Evolutionary conservation across 2,113 vertebrate genomes (phyloP).

Genomic region (Serinus canaria): DNA sequence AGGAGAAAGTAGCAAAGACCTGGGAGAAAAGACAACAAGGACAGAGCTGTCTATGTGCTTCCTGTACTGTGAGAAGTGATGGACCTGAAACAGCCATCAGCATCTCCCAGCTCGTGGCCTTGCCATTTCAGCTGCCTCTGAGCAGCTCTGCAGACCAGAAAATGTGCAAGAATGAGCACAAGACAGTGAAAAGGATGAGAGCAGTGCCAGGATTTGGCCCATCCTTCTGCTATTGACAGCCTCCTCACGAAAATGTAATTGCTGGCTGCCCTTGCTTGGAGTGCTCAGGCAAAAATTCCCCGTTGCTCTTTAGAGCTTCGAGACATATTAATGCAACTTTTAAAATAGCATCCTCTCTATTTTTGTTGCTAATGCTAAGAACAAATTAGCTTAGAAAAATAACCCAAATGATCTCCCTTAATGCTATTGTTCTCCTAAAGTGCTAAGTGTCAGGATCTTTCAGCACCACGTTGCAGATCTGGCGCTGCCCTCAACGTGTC

Average conservation of each 20-base stretch:
- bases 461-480: neutral
- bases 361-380: slow-evolving; percentile 39
- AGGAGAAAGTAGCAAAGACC: neutral
- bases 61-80: neutral
- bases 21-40: neutral
- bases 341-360: slow-evolving; percentile 50
- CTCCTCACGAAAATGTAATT: neutral
- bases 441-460: slow-evolving; percentile 17
- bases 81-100: neutral
- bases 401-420: neutral
- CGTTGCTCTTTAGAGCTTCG: neutral
- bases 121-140: neutral
- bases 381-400: slow-evolving; percentile 5
- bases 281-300: slow-evolving; percentile 6
- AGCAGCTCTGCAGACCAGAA: neutral
- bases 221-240: slow-evolving; percentile 21
- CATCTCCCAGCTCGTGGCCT: neutral
- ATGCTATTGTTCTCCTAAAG: slow-evolving; percentile 33
- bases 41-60: neutral
- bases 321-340: slow-evolving; percentile 37
- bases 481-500: slow-evolving; percentile 23
- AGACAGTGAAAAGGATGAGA: neutral
- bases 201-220: neutral
- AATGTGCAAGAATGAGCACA: neutral
- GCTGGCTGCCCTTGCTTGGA: slow-evolving; percentile 47